Evolutionary conservation across 2,113 vertebrate genomes (phyloP).

Genomic region (Sphyrna mokarran): DNA sequence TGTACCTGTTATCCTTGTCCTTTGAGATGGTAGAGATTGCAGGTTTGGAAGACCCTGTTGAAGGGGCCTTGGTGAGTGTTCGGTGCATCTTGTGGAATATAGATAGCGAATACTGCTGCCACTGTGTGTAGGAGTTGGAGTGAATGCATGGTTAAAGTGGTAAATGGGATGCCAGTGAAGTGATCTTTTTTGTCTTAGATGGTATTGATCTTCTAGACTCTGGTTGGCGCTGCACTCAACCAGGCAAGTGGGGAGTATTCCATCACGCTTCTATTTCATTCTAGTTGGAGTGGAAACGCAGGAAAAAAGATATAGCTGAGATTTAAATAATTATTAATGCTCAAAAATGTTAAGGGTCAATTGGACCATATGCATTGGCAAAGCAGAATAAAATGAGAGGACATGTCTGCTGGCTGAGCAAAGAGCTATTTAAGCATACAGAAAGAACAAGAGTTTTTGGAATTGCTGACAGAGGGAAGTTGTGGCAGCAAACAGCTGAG

Average conservation of each 20-base stretch:
- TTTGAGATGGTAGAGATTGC: not conserved
- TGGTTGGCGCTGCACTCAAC: not conserved
- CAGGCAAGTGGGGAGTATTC: not conserved
- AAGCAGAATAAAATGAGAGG: not conserved
- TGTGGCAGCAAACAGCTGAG: not conserved
- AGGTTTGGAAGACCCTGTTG: not conserved
- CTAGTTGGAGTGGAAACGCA: not conserved
- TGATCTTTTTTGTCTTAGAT: not conserved
- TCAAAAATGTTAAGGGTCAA: slow-evolving; percentile 11
- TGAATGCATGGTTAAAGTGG: not conserved
- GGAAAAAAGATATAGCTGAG: not conserved
- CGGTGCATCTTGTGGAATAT: not conserved
- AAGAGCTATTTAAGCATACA: not conserved
- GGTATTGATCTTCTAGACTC: not conserved
- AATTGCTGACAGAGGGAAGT: not conserved
- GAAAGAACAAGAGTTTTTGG: not conserved
- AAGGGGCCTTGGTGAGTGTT: not conserved
- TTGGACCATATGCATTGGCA: slow-evolving; percentile 10
- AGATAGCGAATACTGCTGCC: not conserved
- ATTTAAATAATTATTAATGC: not conserved
- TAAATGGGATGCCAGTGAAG: not conserved
- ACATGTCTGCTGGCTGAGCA: not conserved
- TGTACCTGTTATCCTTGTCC: not conserved
- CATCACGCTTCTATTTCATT: no score
- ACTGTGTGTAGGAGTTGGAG: not conserved